Evolutionary conservation across 1,140 invertebrate genomes (phyloP).

Genomic region (Bombus sibiricus): DNA sequence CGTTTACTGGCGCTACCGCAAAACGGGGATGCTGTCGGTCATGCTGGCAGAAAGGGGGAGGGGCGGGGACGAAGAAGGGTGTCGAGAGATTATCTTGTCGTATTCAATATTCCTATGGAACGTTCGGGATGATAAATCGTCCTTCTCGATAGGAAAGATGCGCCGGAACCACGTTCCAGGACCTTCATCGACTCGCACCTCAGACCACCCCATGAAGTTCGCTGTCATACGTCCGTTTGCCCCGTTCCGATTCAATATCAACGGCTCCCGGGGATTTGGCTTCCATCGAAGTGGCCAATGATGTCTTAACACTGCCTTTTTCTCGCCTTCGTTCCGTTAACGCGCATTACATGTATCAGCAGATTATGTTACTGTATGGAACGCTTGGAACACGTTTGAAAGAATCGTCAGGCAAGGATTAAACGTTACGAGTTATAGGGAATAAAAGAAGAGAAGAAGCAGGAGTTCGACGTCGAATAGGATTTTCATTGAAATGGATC

Average conservation of each 20-base stretch:
- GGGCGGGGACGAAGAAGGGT: constrained; percentile 48
- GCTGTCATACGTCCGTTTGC: neutral
- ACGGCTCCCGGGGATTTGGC: neutral
- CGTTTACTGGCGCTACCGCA: constrained; percentile 67
- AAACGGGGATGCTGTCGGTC: constrained; percentile 66
- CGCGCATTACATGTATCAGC: neutral
- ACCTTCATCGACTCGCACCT: constrained; percentile 56
- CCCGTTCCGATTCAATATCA: neutral
- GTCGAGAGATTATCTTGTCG: constrained; percentile 74
- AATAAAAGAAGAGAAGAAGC: neutral
- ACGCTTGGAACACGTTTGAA: neutral
- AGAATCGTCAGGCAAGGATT: neutral
- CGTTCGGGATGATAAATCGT: constrained; percentile 71
- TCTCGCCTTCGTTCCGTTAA: neutral
- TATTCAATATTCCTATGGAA: constrained; percentile 74
- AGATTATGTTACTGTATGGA: neutral
- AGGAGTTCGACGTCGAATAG: too few species aligned
- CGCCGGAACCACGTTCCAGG: constrained; percentile 65
- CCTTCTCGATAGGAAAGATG: constrained; percentile 69
- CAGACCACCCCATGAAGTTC: constrained; percentile 18
- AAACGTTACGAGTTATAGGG: neutral
- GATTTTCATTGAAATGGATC: neutral
- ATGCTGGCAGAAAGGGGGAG: constrained; percentile 19
- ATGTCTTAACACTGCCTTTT: constrained; percentile 10
- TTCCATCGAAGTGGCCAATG: constrained; percentile 9